A percentile compares a stretch with the other conserved stretches of the same genome.
These are phyloP conservation scores for Tylochromis polylepis DNA, from an alignment of 2,113 vertebrate genomes.

Conservation along the genomic window DNA sequence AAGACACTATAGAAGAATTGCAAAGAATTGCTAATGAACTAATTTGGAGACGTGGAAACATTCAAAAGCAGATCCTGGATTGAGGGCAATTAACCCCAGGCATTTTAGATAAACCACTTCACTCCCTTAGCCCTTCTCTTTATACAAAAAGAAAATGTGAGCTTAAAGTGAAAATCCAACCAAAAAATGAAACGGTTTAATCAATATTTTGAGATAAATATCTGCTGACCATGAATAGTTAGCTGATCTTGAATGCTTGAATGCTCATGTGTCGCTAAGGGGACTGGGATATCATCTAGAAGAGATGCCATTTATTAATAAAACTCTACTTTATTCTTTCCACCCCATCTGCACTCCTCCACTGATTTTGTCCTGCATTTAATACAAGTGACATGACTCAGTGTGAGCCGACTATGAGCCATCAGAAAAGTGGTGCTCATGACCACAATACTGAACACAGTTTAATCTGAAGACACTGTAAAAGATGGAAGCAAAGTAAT, in stretches of 20 bases:
- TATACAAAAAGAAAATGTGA: neutral
- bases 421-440: neutral
- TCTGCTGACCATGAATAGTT: neutral
- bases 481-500: neutral
- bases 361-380: neutral
- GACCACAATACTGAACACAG: neutral
- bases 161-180: neutral
- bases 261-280: neutral
- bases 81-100: constrained; percentile 65
- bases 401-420: neutral
- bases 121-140: neutral
- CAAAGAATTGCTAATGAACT: constrained; percentile 75
- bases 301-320: neutral
- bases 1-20: constrained; percentile 68
- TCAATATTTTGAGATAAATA: constrained; percentile 37
- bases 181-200: neutral
- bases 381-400: neutral
- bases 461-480: neutral
- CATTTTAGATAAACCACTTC: constrained; percentile 35
- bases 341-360: neutral
- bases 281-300: neutral
- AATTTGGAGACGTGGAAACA: constrained; percentile 63
- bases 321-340: neutral
- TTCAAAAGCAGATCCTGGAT: constrained; percentile 56
- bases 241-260: neutral